A percentile compares a stretch with the other conserved stretches of the same genome.
Conservation (phyloP, 2,888 invertebrate species). For the Schizaphis graminum region DNA sequence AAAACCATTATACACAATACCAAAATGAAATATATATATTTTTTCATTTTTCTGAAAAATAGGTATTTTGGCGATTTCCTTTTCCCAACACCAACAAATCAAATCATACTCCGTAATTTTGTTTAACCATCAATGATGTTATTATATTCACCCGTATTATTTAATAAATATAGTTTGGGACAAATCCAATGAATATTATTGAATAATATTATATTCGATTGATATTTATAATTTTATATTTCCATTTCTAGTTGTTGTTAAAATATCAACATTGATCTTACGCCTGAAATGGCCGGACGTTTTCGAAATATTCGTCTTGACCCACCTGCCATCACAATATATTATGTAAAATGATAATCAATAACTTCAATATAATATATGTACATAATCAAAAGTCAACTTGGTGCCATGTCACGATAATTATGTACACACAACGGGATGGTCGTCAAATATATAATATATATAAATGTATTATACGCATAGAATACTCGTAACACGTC, state of each 20-base stretch:
- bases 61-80: background rate
- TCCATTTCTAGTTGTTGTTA: background rate
- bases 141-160: background rate
- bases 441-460: background rate
- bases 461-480: background rate
- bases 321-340: background rate
- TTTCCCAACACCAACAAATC: background rate
- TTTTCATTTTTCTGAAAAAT: background rate
- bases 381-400: slow-evolving; percentile 7
- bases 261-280: background rate
- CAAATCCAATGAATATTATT: background rate
- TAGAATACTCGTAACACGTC: background rate
- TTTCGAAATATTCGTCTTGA: background rate
- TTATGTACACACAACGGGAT: background rate
- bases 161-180: background rate
- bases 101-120: background rate
- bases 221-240: background rate
- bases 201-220: background rate
- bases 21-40: background rate
- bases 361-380: background rate
- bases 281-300: background rate
- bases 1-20: background rate
- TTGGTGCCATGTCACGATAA: background rate
- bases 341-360: background rate
- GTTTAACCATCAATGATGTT: background rate